phyloP scores from a whole-genome alignment of 2,113 vertebrate species.

The Xiphorhynchus elegans region DNA sequence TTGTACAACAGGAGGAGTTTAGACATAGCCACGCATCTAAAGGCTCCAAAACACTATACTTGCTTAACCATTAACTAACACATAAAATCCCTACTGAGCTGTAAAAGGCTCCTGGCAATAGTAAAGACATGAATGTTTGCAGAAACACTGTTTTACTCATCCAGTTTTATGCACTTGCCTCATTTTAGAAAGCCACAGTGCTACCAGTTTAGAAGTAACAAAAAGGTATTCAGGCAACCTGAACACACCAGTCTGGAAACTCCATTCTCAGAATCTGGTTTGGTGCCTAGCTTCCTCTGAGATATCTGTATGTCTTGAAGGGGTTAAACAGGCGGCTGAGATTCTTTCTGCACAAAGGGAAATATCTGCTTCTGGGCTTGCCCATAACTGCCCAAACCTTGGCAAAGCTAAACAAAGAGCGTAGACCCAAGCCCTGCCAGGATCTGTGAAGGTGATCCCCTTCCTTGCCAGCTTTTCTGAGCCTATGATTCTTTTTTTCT shows the following conservation, averaged over 20 bases:
- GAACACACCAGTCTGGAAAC: neutral
- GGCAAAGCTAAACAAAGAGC: neutral
- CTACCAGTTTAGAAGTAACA: neutral
- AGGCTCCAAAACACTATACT: neutral
- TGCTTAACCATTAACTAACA: neutral
- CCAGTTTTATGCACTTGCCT: neutral
- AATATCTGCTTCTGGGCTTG: neutral
- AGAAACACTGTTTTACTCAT: neutral
- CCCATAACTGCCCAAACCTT: neutral
- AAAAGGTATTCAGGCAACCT: neutral
- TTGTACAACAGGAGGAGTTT: neutral
- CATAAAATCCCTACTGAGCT: neutral
- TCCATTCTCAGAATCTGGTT: neutral
- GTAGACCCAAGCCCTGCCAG: neutral
- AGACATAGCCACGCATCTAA: neutral
- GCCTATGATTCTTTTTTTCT: neutral
- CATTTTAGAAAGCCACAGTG: neutral
- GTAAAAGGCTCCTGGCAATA: neutral
- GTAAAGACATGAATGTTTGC: neutral
- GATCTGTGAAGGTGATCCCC: neutral
- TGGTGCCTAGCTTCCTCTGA: neutral
- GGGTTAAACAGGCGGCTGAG: neutral
- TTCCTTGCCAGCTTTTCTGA: constrained; percentile 5
- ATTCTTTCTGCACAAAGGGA: neutral
- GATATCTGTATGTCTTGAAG: neutral